phyloP scores from a whole-genome alignment of 1,140 invertebrate genomes.

The Drosophila ananassae region DNA sequence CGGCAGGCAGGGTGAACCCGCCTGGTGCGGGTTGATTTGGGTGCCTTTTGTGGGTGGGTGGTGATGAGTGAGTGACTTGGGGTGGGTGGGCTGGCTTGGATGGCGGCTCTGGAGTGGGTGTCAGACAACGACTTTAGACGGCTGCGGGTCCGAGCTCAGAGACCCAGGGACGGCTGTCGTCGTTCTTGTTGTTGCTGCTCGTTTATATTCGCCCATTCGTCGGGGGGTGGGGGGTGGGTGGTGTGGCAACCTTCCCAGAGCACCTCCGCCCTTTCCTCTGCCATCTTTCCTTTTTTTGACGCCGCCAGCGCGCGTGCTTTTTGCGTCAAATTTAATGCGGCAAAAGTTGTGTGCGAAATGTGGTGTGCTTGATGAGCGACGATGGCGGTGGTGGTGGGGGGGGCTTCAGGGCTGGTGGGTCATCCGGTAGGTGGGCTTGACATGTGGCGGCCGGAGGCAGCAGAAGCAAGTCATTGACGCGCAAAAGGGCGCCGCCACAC shows the following conservation, averaged over 20 bases:
- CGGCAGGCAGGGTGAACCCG: not conserved
- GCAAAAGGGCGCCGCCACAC: constrained; percentile 41
- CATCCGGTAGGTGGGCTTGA: constrained; percentile 50
- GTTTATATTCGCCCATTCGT: constrained; percentile 48
- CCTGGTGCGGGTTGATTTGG: not conserved
- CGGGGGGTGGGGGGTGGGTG: constrained; percentile 1
- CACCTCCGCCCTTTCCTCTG: not conserved
- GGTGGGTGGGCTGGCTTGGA: constrained; percentile 9
- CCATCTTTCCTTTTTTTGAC: constrained; percentile 15
- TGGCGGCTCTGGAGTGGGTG: constrained; percentile 24
- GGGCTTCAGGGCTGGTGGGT: constrained; percentile 13
- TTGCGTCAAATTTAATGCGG: constrained; percentile 68
- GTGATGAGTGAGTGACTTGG: constrained; percentile 15
- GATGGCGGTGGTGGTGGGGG: constrained; percentile 5
- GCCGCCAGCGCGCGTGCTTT: constrained; percentile 56
- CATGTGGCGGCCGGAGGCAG: constrained; percentile 47
- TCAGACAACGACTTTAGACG: constrained; percentile 59
- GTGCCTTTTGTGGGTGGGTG: constrained; percentile 11
- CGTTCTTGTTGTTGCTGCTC: constrained; percentile 28
- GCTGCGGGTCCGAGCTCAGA: constrained; percentile 49
- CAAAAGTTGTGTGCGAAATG: constrained; percentile 66
- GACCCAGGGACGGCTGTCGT: constrained; percentile 9
- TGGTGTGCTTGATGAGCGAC: constrained; percentile 32
- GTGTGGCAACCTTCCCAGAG: not conserved
- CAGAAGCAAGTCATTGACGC: constrained; percentile 60